Evolutionary conservation across 92 coral and sea anemone species (phyloP), one percentile per base, ranked within the genome.

Genomic region (Ricordea florida): DNA sequence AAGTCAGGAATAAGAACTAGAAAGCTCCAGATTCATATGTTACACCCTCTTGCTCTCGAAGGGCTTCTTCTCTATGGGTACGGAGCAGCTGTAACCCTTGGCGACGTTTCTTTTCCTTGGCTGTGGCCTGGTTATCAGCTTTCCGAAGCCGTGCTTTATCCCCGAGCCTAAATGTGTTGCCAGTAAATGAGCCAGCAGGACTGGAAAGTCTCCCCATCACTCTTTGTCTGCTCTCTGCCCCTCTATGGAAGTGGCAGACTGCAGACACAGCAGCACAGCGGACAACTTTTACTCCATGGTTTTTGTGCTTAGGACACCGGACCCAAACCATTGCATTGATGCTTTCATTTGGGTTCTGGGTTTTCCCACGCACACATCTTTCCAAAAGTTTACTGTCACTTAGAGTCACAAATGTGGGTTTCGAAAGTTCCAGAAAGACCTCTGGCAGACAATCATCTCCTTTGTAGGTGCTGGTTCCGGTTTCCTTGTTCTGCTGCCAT

Each of bases 331-430:
- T 24, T 2, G 61, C 41, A 33, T 58, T 58, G 30, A 73, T 65
- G 28, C 49, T 66, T 67, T 78, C 84, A 66, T 78, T 78, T 38
- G 76, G 72, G 69, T 72, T 72, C 30, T 72, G 80, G 7, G 80
- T 72, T 28, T 41, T 11, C 6, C 80, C 74, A 4, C 59, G 37
- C 16, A 73, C 41, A 23, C 48, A 70, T 57, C 71, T 70, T 35
- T 51, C 37, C 2, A 59, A 18, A 20, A 41, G 16, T 20, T 38
- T 41, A 41, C 3, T 8, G 11, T 48, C 56, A 9, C 25, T 48
- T 27, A 23, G 25, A 23, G 25, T 48, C 27, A 48, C 6, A 23
- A 48, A n/a, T n/a, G 56, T 23, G 6, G 56, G 47, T 3, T 2
- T n/a, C 11, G 16, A 9, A n/a, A 41, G 15, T 41, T 41, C 47